Percentiles rank a stretch among this genome's conserved stretches.
Conservation (phyloP, 2,888 invertebrate genomes). For the Nemotelus nigrinus region DNA sequence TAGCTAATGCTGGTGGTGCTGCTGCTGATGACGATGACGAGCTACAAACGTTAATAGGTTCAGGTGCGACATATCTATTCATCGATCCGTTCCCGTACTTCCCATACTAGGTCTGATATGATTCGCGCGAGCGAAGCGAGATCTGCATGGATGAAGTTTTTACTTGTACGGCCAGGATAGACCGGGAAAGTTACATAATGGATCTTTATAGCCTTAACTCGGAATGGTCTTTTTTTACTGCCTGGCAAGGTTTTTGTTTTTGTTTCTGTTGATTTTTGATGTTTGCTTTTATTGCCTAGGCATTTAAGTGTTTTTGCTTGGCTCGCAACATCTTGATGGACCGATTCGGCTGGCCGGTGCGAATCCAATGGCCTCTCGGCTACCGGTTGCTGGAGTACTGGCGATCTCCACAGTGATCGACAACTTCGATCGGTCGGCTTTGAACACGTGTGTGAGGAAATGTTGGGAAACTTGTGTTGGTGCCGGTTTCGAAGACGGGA, state of each 20-base stretch:
- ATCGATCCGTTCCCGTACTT: background rate
- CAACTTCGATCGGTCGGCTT: no score
- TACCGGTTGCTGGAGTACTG: background rate
- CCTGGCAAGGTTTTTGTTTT: background rate
- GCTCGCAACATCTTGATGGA: background rate
- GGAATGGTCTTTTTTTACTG: background rate
- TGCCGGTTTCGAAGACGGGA: no score
- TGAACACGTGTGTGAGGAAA: no score
- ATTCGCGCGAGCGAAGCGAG: background rate
- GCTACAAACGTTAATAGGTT: constrained; percentile 19
- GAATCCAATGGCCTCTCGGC: background rate
- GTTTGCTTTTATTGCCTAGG: constrained; percentile 3
- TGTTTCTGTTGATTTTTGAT: background rate
- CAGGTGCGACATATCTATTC: constrained; percentile 21
- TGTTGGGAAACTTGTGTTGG: no score
- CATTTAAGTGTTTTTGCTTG: background rate
- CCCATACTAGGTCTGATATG: background rate
- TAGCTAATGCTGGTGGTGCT: background rate
- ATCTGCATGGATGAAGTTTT: constrained; percentile 22
- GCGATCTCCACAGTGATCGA: no score
- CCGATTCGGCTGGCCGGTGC: background rate
- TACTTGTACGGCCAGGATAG: background rate
- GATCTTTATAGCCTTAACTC: constrained; percentile 3
- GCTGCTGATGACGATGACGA: background rate
- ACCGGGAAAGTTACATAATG: constrained; percentile 15